Evolutionary conservation across 2,797 vertebrate genomes (phyloP).

Genomic region (Mus caroli): DNA sequence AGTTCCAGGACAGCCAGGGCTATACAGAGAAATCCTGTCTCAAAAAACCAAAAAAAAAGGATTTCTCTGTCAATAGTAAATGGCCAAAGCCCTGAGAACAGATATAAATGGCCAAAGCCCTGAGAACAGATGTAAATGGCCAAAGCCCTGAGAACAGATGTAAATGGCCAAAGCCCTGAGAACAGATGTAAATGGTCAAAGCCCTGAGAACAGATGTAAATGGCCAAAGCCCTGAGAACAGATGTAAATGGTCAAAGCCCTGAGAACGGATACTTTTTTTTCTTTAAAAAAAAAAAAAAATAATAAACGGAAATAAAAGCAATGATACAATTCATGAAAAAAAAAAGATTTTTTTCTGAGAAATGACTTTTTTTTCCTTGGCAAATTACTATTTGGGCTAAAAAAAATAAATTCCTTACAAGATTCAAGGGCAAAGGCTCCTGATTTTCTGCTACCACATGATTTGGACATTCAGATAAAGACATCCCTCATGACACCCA

Average conservation of each 20-base stretch:
- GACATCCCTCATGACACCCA: neutral
- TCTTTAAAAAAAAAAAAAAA: conserved; percentile 53
- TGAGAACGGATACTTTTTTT: neutral
- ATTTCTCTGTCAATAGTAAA: no score
- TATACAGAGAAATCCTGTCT: no score
- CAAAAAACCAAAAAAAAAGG: no score
- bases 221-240: no score
- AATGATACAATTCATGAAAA: conserved; percentile 29
- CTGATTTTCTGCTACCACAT: neutral
- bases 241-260: neutral
- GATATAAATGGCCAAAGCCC: no score
- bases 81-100: no score
- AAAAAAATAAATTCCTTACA: conserved; percentile 55
- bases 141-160: no score
- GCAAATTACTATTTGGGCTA: conserved; percentile 25
- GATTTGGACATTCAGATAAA: conserved; percentile 1
- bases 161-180: no score
- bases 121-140: no score
- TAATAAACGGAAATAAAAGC: conserved; percentile 54
- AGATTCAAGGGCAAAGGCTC: neutral
- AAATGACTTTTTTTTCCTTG: neutral
- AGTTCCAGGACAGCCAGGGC: no score
- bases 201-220: neutral
- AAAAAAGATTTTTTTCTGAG: conserved; percentile 54
- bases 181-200: neutral